Percentiles rank a stretch among this genome's conserved stretches.
Evolutionary conservation across 2,113 vertebrate genomes (phyloP).

Genomic region (Mohoua ochrocephala): DNA sequence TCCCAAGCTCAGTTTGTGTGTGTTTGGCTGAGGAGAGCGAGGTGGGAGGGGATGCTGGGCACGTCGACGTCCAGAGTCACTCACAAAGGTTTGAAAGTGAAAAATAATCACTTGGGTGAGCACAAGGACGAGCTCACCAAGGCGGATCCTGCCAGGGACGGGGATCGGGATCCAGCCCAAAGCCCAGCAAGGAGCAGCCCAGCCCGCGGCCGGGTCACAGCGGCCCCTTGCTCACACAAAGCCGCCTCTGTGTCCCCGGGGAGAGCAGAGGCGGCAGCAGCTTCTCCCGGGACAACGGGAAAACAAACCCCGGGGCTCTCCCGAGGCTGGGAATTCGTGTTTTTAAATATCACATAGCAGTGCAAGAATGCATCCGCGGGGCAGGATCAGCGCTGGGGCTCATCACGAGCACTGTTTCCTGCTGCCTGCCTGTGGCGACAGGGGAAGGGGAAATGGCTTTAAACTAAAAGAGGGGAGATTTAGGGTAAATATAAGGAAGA

Average conservation of each 20-base stretch:
- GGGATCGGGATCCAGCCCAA: background rate
- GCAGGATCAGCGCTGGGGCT: background rate
- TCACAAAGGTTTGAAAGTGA: background rate
- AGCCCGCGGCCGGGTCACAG: background rate
- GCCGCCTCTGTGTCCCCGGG: background rate
- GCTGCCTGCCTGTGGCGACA: background rate
- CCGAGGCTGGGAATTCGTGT: background rate
- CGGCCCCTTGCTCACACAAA: background rate
- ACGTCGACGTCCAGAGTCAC: accelerated
- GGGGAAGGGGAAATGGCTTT: background rate
- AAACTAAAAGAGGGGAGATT: background rate
- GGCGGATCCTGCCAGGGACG: background rate
- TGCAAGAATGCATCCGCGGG: background rate
- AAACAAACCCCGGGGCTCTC: background rate
- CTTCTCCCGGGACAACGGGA: background rate
- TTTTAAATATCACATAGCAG: background rate
- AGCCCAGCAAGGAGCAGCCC: background rate
- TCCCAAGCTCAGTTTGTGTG: background rate
- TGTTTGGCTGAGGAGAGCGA: accelerated
- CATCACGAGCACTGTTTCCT: background rate
- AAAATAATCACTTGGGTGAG: background rate
- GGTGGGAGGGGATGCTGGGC: background rate
- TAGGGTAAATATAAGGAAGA: background rate
- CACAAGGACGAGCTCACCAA: accelerated
- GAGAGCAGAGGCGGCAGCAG: background rate